These are phyloP conservation scores for Aix galericulata DNA, from an alignment of 2,113 vertebrate genomes.

Conservation along the genomic window DNA sequence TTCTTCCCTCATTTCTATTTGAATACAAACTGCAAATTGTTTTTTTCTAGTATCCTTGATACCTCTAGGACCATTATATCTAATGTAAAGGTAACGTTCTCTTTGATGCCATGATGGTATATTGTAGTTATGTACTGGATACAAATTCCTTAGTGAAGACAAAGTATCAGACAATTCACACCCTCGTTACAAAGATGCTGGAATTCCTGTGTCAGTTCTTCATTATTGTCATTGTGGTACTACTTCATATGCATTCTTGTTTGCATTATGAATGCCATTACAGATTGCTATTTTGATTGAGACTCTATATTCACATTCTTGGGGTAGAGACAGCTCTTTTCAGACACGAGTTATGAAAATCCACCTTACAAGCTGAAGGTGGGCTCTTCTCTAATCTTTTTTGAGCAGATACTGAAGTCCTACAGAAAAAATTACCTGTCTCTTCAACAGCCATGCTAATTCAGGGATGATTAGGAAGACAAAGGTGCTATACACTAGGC, in stretches of 20 bases:
- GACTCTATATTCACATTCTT: not conserved
- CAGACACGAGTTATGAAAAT: not conserved
- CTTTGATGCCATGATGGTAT: rapidly evolving
- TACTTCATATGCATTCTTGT: not conserved
- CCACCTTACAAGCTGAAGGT: not conserved
- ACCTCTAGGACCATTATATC: not conserved
- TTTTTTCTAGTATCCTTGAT: not conserved
- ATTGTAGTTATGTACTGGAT: not conserved
- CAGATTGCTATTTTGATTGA: not conserved
- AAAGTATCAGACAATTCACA: not conserved
- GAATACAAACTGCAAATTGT: not conserved
- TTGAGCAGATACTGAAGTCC: not conserved
- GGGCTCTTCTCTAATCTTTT: not conserved
- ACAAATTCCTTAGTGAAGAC: not conserved
- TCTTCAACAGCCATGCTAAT: not conserved
- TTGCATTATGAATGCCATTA: not conserved
- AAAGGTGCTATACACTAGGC: not conserved
- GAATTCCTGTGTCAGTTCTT: not conserved
- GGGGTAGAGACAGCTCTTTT: not conserved
- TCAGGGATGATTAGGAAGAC: not conserved
- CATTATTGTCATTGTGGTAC: not conserved
- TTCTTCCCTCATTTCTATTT: not conserved
- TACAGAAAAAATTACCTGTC: not conserved
- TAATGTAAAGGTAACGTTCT: not conserved
- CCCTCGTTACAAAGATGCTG: not conserved